phyloP scores from a whole-genome alignment of 2,888 invertebrate species.

The Dryomyza anilis region DNA sequence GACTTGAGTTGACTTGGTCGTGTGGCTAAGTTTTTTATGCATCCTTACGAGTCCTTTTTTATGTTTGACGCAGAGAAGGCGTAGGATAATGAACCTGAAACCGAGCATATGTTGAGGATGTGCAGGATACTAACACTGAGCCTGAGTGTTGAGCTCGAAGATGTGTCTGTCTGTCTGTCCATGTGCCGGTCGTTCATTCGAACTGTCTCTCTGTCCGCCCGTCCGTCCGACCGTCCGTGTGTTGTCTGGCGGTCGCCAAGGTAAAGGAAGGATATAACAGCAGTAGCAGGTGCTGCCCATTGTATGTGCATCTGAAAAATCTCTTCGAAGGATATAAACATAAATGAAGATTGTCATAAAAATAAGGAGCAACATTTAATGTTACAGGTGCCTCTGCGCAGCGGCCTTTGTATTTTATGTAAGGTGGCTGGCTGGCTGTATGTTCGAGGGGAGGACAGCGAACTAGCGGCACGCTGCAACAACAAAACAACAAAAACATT shows the following conservation, averaged over 20 bases:
- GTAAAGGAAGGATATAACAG: slow-evolving; percentile 21
- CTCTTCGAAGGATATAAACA: slow-evolving; percentile 21
- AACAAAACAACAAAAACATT: slow-evolving; percentile 11
- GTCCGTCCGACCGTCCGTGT: background rate
- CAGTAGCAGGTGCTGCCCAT: slow-evolving; percentile 23
- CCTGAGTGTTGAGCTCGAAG: background rate
- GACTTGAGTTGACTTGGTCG: slow-evolving; percentile 14
- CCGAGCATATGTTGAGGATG: slow-evolving; percentile 26
- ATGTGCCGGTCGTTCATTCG: background rate
- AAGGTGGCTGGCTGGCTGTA: no score
- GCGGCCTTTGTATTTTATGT: no score
- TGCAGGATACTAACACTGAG: background rate
- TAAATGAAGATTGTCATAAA: slow-evolving; percentile 28
- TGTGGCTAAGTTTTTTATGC: slow-evolving; percentile 18
- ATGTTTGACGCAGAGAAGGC: slow-evolving; percentile 22
- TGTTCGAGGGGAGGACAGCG: no score
- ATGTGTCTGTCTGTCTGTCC: background rate
- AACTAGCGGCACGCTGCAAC: no score
- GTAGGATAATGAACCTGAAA: slow-evolving; percentile 27
- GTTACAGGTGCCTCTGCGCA: slow-evolving; percentile 24
- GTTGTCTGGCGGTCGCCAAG: background rate
- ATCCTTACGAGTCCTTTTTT: background rate
- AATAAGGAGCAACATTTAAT: slow-evolving; percentile 22
- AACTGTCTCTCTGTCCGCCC: background rate
- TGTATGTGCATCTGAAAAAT: slow-evolving; percentile 17